Percentiles rank a stretch among this genome's conserved stretches.
These are phyloP conservation scores for Drosophila robusta DNA, from an alignment of 2,888 invertebrate species.

Conservation along the genomic window DNA sequence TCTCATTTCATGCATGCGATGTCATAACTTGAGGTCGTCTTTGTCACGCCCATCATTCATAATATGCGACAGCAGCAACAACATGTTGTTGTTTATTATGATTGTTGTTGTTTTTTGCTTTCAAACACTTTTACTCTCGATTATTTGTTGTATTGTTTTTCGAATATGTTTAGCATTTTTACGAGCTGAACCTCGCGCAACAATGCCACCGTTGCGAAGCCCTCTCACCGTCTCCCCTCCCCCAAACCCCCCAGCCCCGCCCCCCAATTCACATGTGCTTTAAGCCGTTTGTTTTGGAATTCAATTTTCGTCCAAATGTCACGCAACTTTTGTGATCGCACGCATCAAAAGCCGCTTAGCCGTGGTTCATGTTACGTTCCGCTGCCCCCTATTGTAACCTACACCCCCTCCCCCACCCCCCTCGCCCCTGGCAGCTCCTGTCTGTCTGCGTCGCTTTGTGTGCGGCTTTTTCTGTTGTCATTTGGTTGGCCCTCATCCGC, in stretches of 20 bases:
- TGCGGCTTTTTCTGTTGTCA: constrained; percentile 1
- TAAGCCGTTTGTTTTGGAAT: constrained; percentile 39
- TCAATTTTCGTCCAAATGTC: constrained; percentile 33
- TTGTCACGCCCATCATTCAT: constrained; percentile 36
- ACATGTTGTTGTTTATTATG: constrained; percentile 17
- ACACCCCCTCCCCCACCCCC: not conserved
- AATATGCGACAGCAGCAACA: constrained; percentile 32
- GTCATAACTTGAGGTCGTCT: constrained; percentile 58
- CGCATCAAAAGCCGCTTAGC: constrained; percentile 46
- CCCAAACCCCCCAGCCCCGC: not conserved
- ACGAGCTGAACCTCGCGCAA: constrained; percentile 27
- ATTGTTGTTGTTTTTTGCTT: constrained; percentile 39
- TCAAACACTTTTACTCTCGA: constrained; percentile 71
- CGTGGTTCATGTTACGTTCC: constrained; percentile 34
- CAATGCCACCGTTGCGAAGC: constrained; percentile 16
- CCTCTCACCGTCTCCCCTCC: too few relatives aligned
- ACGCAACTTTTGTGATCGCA: constrained; percentile 46
- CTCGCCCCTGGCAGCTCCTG: too few relatives aligned
- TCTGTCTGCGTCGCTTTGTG: not conserved
- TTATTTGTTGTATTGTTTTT: constrained; percentile 51
- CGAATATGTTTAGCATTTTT: constrained; percentile 45
- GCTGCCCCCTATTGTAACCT: constrained; percentile 1
- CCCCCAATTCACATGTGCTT: constrained; percentile 4
- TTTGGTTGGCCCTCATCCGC: constrained; percentile 2
- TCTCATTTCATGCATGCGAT: constrained; percentile 26